Percentiles rank a stretch among this genome's conserved stretches.
These are phyloP conservation scores for Tragelaphus eurycerus DNA, from an alignment of 2,797 vertebrate species.

Conservation along the genomic window DNA sequence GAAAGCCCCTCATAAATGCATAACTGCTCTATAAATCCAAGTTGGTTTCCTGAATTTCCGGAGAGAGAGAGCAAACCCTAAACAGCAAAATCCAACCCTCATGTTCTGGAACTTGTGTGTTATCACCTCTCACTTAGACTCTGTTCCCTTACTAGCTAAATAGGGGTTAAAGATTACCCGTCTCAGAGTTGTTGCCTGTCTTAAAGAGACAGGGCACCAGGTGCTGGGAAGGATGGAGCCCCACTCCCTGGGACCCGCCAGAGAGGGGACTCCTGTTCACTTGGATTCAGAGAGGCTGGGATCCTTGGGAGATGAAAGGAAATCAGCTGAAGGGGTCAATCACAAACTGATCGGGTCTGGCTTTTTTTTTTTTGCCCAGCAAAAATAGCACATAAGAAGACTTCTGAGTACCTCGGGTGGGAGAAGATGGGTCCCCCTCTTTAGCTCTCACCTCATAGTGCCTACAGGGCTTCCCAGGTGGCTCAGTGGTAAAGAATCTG, in stretches of 20 bases:
- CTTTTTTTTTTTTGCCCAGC: background rate
- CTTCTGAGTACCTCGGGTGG: accelerated
- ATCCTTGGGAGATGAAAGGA: background rate
- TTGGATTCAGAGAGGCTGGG: background rate
- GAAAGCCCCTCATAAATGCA: background rate
- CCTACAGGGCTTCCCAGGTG: background rate
- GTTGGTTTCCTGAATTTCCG: background rate
- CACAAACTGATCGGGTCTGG: background rate
- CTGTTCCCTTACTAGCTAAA: background rate
- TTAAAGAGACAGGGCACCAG: background rate
- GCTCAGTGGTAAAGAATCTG: background rate
- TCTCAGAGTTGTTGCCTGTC: background rate
- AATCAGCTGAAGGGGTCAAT: background rate
- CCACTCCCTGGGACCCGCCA: accelerated
- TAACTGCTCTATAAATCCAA: background rate
- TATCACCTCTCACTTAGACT: background rate
- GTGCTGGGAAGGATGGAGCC: background rate
- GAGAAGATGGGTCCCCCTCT: background rate
- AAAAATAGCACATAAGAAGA: background rate
- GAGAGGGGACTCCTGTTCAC: background rate
- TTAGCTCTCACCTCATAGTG: accelerated
- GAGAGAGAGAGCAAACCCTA: background rate
- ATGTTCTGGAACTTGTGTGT: accelerated
- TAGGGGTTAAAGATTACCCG: background rate
- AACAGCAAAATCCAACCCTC: background rate